Percentiles rank a stretch among this genome's conserved stretches.
These are phyloP conservation scores for Parambassis ranga DNA, from an alignment of 2,797 vertebrate species.

Conservation along the genomic window DNA sequence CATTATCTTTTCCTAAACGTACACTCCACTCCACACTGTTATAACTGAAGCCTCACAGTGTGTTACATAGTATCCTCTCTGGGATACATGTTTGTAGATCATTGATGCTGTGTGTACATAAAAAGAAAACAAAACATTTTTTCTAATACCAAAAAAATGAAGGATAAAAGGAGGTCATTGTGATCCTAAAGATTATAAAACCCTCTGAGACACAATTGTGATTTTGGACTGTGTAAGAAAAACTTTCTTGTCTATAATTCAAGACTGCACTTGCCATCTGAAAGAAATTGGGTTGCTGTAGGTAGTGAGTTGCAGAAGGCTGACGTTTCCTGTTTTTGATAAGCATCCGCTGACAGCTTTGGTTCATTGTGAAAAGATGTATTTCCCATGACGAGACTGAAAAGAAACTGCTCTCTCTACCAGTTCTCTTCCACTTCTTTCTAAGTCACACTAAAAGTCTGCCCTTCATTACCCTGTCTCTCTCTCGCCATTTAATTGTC, in stretches of 20 bases:
- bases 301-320: conserved; percentile 32
- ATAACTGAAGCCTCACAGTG: too few species aligned
- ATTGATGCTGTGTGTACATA: too few species aligned
- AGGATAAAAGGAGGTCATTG: conserved; percentile 2
- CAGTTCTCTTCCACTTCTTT: conserved; percentile 23
- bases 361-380: conserved; percentile 57
- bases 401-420: conserved; percentile 26
- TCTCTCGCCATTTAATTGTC: too few species aligned
- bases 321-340: conserved; percentile 61
- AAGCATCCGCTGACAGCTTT: conserved; percentile 67
- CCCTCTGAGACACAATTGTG: conserved; percentile 11
- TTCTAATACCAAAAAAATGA: too few species aligned
- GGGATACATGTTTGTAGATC: too few species aligned
- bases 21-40: too few species aligned
- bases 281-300: conserved; percentile 26
- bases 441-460: conserved; percentile 31
- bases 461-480: conserved; percentile 26
- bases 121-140: too few species aligned
- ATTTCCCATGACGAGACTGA: conserved; percentile 47
- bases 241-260: conserved; percentile 27
- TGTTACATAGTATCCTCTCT: too few species aligned
- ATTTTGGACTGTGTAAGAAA: conserved; percentile 11
- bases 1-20: too few species aligned
- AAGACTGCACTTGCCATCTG: conserved; percentile 8
- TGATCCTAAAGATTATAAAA: conserved; percentile 7